phyloP scores from a whole-genome alignment of 2,888 invertebrate species.

The Troides helena region DNA sequence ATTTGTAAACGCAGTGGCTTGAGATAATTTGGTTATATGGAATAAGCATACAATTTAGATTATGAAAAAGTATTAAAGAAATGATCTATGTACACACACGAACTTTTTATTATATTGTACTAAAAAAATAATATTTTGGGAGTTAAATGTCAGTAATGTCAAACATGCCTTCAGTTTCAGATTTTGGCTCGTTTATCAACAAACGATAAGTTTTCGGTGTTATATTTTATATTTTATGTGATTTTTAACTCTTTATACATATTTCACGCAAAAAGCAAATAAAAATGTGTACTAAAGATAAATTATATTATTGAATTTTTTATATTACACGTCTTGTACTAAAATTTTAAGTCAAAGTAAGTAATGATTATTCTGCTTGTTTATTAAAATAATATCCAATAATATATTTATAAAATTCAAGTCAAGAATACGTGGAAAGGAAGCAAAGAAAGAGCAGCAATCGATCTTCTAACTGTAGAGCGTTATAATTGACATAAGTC shows the following conservation, averaged over 20 bases:
- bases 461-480: too few relatives aligned
- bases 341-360: conserved; percentile 10
- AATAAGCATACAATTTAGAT: background rate
- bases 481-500: background rate
- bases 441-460: too few relatives aligned
- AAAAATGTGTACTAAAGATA: background rate
- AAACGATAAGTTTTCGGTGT: conserved; percentile 9
- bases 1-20: background rate
- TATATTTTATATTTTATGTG: conserved; percentile 11
- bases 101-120: background rate
- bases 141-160: conserved; percentile 19
- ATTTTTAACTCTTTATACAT: background rate
- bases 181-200: conserved; percentile 12
- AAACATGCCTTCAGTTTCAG: conserved; percentile 4
- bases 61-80: background rate
- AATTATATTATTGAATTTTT: background rate
- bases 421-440: background rate
- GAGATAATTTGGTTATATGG: background rate
- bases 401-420: background rate
- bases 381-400: too few relatives aligned
- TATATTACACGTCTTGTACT: background rate
- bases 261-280: background rate
- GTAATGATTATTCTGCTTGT: background rate
- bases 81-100: background rate
- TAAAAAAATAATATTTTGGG: background rate